Base-by-base conservation (phyloP, 2,888 invertebrate species). In the Anaspis maculata region DNA sequence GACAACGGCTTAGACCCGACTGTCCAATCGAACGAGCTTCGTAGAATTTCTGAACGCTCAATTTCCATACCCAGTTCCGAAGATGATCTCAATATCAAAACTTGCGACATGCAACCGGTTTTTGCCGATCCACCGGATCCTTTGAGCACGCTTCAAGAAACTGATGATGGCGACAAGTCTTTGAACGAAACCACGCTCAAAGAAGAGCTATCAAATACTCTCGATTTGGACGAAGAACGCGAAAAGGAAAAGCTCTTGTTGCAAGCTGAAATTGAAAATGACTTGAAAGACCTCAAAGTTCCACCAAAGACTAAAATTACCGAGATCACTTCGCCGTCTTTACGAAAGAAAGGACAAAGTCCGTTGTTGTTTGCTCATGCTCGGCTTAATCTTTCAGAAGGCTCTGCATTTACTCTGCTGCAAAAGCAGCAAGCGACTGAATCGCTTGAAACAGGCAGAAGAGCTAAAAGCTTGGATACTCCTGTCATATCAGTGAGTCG, bases 381-480 rank as follows among this genome's bases (percentile, higher is more conserved):
- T 10, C 71, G 85, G 34, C 67, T 88, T 3, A 88, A 88, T 54
- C 68, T 88, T 3, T 88, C 88, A 0, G 88, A 89, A 66, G 88
- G 88, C 0, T 87, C 88, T 9, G 83, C 80, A 3, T 79, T 83
- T 51, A 76, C 76, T 2, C 68, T 83, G 1, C 60, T 86, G 19
- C 82, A 85, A 57, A 76, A 84, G 27, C 84, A 87, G 61, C 80
- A 79, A 52, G 82, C 84, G 4, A 73, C 80, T 0, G 80, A 77
- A 49, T 86, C 85, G 0, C 85, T 85, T 3, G 77, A 79, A 4
- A 67, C 80, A 3, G 79, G 83, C 33, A 72, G 88, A 30, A 71
- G 87, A 49, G 83, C 88, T 1, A 87, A 88, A 64, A 88, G 88
- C 37, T 69, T 89, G 44, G 89, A 89, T 52, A 82, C 87, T 2